phyloP scores from a whole-genome alignment of 2,888 invertebrate genomes.

The Alentia gelatinosa region DNA sequence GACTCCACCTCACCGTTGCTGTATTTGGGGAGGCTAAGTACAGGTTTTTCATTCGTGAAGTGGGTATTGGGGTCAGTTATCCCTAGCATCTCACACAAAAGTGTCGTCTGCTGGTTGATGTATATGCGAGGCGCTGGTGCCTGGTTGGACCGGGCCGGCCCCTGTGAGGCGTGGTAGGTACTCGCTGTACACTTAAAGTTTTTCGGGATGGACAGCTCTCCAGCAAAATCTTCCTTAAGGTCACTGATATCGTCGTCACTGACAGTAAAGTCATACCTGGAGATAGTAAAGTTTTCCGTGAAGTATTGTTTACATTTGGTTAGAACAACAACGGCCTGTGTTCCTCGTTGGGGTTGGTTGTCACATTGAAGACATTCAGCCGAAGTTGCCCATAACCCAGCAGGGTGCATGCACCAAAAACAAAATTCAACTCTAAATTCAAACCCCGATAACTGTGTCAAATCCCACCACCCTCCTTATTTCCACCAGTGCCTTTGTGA shows the following conservation, averaged over 20 bases:
- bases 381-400: neutral
- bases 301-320: neutral
- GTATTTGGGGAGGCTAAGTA: neutral
- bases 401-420: neutral
- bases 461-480: no score
- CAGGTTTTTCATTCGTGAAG: conserved; percentile 68
- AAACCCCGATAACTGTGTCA: no score
- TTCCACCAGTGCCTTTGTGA: no score
- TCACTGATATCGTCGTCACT: conserved; percentile 87
- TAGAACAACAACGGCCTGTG: neutral
- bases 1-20: conserved; percentile 68
- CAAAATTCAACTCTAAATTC: neutral
- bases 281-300: neutral
- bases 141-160: conserved; percentile 12
- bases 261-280: conserved; percentile 88
- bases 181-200: conserved; percentile 89
- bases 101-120: conserved; percentile 82
- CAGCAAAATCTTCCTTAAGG: conserved; percentile 85
- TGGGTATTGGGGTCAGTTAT: conserved; percentile 88
- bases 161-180: conserved; percentile 7
- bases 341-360: neutral
- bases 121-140: conserved; percentile 62
- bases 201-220: conserved; percentile 86
- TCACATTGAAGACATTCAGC: neutral
- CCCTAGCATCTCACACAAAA: conserved; percentile 82